A percentile compares a stretch with the other conserved stretches of the same genome.
Evolutionary conservation across 2,113 vertebrate genomes (phyloP).

Genomic region (Speoplatyrhinus poulsoni): DNA sequence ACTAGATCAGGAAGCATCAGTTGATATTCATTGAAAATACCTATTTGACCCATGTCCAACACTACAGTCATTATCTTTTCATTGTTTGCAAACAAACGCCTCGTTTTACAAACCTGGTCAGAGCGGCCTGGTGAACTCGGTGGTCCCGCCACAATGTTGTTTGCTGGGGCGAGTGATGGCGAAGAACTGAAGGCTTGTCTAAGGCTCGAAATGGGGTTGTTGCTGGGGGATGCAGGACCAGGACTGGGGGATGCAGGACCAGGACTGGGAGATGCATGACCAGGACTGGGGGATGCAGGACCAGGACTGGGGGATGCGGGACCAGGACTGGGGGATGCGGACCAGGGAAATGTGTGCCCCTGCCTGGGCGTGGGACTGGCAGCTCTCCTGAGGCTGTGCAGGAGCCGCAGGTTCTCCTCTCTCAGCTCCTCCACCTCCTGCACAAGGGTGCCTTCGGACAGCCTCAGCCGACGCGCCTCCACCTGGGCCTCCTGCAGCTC

Average conservation of each 20-base stretch:
- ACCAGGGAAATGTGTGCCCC: background rate
- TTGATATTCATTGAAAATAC: background rate
- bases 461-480: slow-evolving; percentile 60
- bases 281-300: background rate
- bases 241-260: background rate
- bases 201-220: slow-evolving; percentile 5
- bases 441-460: slow-evolving; percentile 70
- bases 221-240: background rate
- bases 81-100: background rate
- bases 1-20: background rate
- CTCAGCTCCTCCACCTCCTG: slow-evolving; percentile 74
- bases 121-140: slow-evolving; percentile 1
- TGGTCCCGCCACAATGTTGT: background rate
- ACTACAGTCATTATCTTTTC: background rate
- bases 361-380: slow-evolving; percentile 30
- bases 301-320: background rate
- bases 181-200: slow-evolving; percentile 3
- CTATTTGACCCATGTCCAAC: background rate
- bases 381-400: slow-evolving; percentile 37
- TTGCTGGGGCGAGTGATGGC: background rate
- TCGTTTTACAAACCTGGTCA: slow-evolving; percentile 39
- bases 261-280: background rate
- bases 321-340: background rate
- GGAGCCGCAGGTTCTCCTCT: slow-evolving; percentile 71
- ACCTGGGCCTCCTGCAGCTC: slow-evolving; percentile 76